A percentile compares a stretch with the other conserved stretches of the same genome.
These are phyloP conservation scores for Aphodius sticticus DNA, from an alignment of 2,888 invertebrate species.

Conservation along the genomic window DNA sequence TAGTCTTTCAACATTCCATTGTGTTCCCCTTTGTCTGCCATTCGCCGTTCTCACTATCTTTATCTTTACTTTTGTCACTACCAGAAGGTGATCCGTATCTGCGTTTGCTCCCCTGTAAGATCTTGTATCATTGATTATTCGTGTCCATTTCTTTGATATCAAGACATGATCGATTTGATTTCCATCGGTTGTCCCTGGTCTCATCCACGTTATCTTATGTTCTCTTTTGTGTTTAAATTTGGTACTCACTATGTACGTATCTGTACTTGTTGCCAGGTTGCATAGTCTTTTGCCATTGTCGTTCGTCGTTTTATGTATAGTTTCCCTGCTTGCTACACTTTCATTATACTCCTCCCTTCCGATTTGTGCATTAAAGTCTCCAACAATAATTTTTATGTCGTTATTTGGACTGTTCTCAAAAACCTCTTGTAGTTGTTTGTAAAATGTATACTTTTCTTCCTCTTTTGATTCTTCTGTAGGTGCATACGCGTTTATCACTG, in stretches of 20 bases:
- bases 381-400: conserved; percentile 31
- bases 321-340: conserved; percentile 30
- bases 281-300: conserved; percentile 31
- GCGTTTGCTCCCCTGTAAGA: conserved; percentile 27
- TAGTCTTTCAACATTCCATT: conserved; percentile 24
- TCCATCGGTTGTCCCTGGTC: conserved; percentile 25
- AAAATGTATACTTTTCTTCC: conserved; percentile 28
- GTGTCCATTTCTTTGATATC: conserved; percentile 19
- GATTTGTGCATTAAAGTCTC: conserved; percentile 36
- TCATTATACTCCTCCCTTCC: conserved; percentile 32
- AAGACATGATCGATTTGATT: conserved; percentile 33
- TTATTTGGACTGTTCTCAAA: not conserved
- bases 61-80: conserved; percentile 18
- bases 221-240: conserved; percentile 32
- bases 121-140: conserved; percentile 27
- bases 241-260: conserved; percentile 32
- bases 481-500: conserved; percentile 30
- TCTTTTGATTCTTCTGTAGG: conserved; percentile 24
- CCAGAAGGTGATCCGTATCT: conserved; percentile 31
- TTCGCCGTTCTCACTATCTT: not conserved
- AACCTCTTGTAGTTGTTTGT: conserved; percentile 25
- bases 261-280: conserved; percentile 20
- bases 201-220: conserved; percentile 34
- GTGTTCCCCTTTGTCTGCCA: not conserved
- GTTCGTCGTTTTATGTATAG: conserved; percentile 32